Base-by-base conservation (phyloP, 2,888 invertebrate species). In the Drosophila parthenogenetica region DNA sequence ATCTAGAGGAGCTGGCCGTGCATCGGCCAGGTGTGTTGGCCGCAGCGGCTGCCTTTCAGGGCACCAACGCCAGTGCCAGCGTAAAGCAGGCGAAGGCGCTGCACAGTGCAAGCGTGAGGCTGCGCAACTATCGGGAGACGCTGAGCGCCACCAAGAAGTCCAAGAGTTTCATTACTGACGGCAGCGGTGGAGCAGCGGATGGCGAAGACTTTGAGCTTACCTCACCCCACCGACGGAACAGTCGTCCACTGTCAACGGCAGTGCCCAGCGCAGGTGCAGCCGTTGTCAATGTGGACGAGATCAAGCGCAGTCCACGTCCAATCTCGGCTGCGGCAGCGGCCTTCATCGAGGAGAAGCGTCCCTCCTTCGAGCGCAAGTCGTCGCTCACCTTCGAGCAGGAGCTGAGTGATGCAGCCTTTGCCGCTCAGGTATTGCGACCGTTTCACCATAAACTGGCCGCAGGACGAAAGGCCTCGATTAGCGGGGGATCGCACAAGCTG, bases 161-260 rank as follows among this genome's bases (percentile, higher is more conserved):
- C 25, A 93, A 92, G 85, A 92, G 93, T 79, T 92, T 92, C 85
- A 91, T 92, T 39, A 90, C 90, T 53, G 92, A 92, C 66, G 76
- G 81, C 60, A 88, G 90, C 51, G 88, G 90, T n/a, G 69, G 43
- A 0, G 51, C 64, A 48, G 60, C 66, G 29, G 74, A 71, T n/a
- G 75, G 74, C 61, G 89, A 89, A 60, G 92, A 92, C 48, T 92
- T 91, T 74, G 92, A 92, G 86, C 89, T 91, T 55, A 91, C 90
- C 75, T 91, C 92, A 74, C 91, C 91, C 88, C 90, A 91, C 90
- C 90, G 91, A 78, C 92, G 92, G 61, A 92, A 92, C 75, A 92
- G 92, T 79, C 92, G 92, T 63, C 91, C 91, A 63, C 71, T 92
- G 65, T 87, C 91, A 64, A 89, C 91, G 73, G 83, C 81, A 40